Percentiles rank a stretch among this genome's conserved stretches.
Evolutionary conservation across 1,140 invertebrate genomes (phyloP).

Genomic region (Scylla paramamosain): DNA sequence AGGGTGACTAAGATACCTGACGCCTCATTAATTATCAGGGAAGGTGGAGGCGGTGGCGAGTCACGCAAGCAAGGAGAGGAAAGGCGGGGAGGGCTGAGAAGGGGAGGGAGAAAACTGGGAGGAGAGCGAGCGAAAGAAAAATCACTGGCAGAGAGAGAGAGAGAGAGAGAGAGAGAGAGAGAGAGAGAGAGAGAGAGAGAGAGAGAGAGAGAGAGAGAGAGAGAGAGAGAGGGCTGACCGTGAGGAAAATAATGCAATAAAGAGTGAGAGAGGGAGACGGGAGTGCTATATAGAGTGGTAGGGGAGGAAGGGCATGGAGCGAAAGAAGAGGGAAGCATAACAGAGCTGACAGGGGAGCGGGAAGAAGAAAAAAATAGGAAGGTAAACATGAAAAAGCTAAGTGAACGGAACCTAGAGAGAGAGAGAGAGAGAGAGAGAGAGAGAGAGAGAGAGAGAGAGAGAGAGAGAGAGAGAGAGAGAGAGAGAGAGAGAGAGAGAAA

Average conservation of each 20-base stretch:
- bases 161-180: constrained; percentile 20
- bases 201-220: constrained; percentile 20
- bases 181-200: constrained; percentile 17
- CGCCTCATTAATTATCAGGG: background rate
- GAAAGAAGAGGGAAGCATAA: too few relatives aligned
- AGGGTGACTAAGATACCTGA: background rate
- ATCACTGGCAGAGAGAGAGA: background rate
- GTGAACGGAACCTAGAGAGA: background rate
- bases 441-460: constrained; percentile 12
- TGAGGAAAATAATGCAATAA: too few relatives aligned
- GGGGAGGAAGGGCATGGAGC: too few relatives aligned
- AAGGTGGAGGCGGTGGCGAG: background rate
- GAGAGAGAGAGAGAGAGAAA: background rate
- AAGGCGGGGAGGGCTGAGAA: background rate
- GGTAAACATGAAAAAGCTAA: background rate
- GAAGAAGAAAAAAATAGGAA: background rate
- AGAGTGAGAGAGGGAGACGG: too few relatives aligned
- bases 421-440: constrained; percentile 20
- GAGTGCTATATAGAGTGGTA: too few relatives aligned
- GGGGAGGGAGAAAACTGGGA: constrained; percentile 1
- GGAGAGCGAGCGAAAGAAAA: background rate
- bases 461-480: constrained; percentile 9
- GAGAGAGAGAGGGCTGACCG: background rate
- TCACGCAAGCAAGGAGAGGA: background rate
- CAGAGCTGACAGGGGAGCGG: too few relatives aligned